These are phyloP conservation scores for Anorthoa munda DNA, from an alignment of 2,888 invertebrate species.

Conservation along the genomic window DNA sequence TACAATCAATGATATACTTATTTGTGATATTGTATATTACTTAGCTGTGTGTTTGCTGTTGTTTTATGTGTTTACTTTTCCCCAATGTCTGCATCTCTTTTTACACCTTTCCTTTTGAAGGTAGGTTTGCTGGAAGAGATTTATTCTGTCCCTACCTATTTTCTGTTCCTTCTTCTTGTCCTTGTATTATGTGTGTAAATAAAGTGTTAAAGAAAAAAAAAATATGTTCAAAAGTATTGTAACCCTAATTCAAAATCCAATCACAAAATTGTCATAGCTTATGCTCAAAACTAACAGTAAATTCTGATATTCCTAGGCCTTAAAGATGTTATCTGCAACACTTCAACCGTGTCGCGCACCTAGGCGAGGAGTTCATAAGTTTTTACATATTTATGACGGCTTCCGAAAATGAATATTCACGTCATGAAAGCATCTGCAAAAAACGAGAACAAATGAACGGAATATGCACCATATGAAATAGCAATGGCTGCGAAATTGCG, in stretches of 20 bases:
- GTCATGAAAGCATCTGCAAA: constrained; percentile 61
- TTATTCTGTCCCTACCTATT: no score
- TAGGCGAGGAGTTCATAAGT: constrained; percentile 51
- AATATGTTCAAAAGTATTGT: neutral
- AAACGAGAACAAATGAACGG: constrained; percentile 70
- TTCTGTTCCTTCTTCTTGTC: no score
- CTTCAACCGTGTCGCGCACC: constrained; percentile 40
- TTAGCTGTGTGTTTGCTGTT: no score
- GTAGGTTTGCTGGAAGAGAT: no score
- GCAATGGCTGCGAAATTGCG: constrained; percentile 75
- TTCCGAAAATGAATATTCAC: constrained; percentile 58
- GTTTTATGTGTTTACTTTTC: no score
- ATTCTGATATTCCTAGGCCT: constrained; percentile 22
- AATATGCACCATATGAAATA: constrained; percentile 75
- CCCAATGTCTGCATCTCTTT: no score
- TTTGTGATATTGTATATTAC: no score
- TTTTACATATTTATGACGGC: constrained; percentile 59
- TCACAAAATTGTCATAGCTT: constrained; percentile 11
- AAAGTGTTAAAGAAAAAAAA: no score
- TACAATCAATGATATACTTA: neutral
- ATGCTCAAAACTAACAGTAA: constrained; percentile 17
- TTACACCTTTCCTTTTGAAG: no score
- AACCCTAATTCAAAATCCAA: neutral
- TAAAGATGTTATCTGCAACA: constrained; percentile 40
- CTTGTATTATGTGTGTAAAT: no score